Percentiles rank a stretch among this genome's conserved stretches.
These are phyloP conservation scores for Oedothorax gibbosus DNA, from an alignment of 1,140 invertebrate genomes.

Conservation along the genomic window DNA sequence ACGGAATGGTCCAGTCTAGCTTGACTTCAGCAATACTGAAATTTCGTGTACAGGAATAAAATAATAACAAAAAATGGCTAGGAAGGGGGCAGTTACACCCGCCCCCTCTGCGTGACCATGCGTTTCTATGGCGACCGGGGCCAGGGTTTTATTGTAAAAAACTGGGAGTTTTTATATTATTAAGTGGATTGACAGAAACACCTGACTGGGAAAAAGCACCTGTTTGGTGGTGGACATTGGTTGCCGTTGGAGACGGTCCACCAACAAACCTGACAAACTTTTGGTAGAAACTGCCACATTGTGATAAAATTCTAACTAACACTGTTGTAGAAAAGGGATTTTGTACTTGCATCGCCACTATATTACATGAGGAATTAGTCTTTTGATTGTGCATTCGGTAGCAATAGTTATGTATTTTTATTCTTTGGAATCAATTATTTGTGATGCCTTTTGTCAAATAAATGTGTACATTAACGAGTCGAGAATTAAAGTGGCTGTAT, in stretches of 20 bases:
- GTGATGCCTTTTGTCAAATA: no score
- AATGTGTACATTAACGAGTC: no score
- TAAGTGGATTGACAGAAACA: constrained; percentile 59
- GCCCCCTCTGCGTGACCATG: constrained; percentile 13
- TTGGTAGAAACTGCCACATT: neutral
- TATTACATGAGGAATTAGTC: no score
- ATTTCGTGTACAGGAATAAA: constrained; percentile 22
- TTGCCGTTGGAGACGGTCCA: constrained; percentile 29
- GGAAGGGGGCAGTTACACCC: neutral
- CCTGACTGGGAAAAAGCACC: constrained; percentile 61
- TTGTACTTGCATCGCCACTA: no score
- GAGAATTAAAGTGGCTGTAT: no score
- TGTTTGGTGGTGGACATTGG: constrained; percentile 54
- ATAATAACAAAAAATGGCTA: neutral
- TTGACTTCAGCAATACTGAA: constrained; percentile 45
- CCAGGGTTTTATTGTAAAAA: constrained; percentile 20
- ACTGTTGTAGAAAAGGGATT: no score
- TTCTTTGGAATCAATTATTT: no score
- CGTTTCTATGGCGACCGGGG: constrained; percentile 16
- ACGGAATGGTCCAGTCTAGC: constrained; percentile 1
- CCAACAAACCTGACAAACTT: constrained; percentile 47
- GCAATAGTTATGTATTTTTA: no score
- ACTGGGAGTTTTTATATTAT: constrained; percentile 56
- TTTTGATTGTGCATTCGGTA: no score
- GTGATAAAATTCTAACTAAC: no score